Evolutionary conservation across 2,113 vertebrate genomes (phyloP), one percentile per base, ranked within the genome.

Genomic region (Pomatostomus ruficeps): DNA sequence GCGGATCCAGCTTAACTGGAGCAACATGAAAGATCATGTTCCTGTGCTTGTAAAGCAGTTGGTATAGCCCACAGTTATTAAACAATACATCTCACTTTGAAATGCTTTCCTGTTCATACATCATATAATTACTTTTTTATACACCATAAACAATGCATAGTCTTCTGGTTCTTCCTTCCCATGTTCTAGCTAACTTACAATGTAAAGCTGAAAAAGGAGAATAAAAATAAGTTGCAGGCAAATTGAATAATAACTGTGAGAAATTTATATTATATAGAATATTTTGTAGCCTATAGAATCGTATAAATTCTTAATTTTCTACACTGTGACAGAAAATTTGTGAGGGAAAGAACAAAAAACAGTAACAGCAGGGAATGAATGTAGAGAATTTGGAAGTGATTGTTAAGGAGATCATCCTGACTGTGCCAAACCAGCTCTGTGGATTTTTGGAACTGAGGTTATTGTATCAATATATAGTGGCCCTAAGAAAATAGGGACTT

Each of bases 91-190:
- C 59, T 71, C 31, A 21, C 68, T 87, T 89, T 89, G 73, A 89
- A 94, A 91, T 59, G 67, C 63, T 83, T 94, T 93, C 82, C 76
- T 93, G 51, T 86, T 86, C 88, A 6, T 90, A 71, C 46, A 54
- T 72, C 42, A 22, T 66, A 20, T 85, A 85, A 88, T 93, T 94
- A 85, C 62, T 58, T 82, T 62, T 79, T 88, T 59, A 70, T 76
- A 26, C 45, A 35, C 3, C 16, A 54, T 66, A 90, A 92, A 80
- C 85, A 94, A 49, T 54, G 51, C n/a, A 22, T 38, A 62, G 21
- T 43, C 46, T 90, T 58, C 33, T 91, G 1, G 3, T 90, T 79
- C 38, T 86, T 74, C 68, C 85, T 91, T 93, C 75, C 21, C 55
- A 8, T 61, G 24, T 92, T 71, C 21, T 52, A 45, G 38, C 70